phyloP scores from a whole-genome alignment of 2,113 vertebrate genomes.

The Nanorana parkeri region DNA sequence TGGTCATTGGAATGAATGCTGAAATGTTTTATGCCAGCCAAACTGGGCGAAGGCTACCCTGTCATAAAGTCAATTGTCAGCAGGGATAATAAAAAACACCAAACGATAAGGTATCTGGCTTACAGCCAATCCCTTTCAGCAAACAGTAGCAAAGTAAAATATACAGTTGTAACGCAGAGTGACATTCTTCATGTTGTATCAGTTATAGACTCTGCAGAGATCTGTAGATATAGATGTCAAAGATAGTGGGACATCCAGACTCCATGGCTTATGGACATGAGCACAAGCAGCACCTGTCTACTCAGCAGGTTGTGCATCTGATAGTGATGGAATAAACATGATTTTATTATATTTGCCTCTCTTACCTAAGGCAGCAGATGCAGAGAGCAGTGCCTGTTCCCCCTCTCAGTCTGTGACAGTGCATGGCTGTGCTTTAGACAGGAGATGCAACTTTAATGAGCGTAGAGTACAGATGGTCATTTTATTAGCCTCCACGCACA shows the following conservation, averaged over 20 bases:
- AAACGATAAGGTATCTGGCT: slow-evolving; percentile 46
- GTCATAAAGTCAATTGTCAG: slow-evolving; percentile 50
- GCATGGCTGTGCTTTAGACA: slow-evolving; percentile 67
- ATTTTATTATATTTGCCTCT: slow-evolving; percentile 58
- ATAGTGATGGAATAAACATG: slow-evolving; percentile 65
- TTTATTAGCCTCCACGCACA: slow-evolving; percentile 58
- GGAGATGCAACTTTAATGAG: slow-evolving; percentile 69
- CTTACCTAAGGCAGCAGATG: slow-evolving; percentile 58
- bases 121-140: slow-evolving; percentile 35
- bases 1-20: slow-evolving; percentile 25
- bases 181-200: slow-evolving; percentile 79
- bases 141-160: slow-evolving; percentile 55
- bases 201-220: slow-evolving; percentile 69
- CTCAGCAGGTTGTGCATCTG: slow-evolving; percentile 79
- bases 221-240: slow-evolving; percentile 82
- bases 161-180: slow-evolving; percentile 69
- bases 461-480: slow-evolving; percentile 72
- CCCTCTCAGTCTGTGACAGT: slow-evolving; percentile 74
- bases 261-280: slow-evolving; percentile 74
- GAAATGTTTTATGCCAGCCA: slow-evolving; percentile 24
- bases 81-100: slow-evolving; percentile 40
- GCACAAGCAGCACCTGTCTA: slow-evolving; percentile 78
- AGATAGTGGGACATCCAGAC: slow-evolving; percentile 73
- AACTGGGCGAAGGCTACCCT: slow-evolving; percentile 12
- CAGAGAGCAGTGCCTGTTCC: slow-evolving; percentile 45